A percentile compares a stretch with the other conserved stretches of the same genome.
These are phyloP conservation scores for Notiomystis cincta DNA, from an alignment of 2,113 vertebrate genomes.

Conservation along the genomic window DNA sequence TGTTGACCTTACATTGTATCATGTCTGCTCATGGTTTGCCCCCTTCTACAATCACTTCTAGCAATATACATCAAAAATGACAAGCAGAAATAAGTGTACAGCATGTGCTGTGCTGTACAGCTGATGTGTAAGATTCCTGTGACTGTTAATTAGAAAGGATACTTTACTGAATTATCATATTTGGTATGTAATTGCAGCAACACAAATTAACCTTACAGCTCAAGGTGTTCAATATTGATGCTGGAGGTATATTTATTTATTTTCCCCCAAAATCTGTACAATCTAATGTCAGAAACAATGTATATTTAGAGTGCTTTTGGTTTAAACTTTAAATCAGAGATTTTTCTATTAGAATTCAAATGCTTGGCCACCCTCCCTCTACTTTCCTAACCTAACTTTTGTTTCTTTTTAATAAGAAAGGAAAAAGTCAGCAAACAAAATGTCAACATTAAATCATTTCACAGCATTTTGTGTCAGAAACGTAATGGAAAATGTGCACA, in stretches of 20 bases:
- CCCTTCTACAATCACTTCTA: background rate
- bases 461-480: slow-evolving; percentile 82
- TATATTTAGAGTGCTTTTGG: background rate
- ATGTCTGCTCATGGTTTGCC: background rate
- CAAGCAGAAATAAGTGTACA: background rate
- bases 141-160: slow-evolving; percentile 49
- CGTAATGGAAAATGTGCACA: slow-evolving; percentile 87
- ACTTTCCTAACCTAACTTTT: slow-evolving; percentile 64
- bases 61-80: slow-evolving; percentile 26
- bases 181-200: slow-evolving; percentile 22
- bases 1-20: slow-evolving; percentile 5
- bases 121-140: background rate
- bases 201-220: slow-evolving; percentile 34
- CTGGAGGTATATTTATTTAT: background rate
- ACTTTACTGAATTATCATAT: slow-evolving; percentile 28
- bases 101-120: background rate
- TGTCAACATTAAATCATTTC: slow-evolving; percentile 94
- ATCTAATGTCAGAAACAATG: slow-evolving; percentile 22
- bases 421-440: slow-evolving; percentile 91
- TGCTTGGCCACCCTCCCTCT: slow-evolving; percentile 78
- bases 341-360: slow-evolving; percentile 75
- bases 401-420: slow-evolving; percentile 80
- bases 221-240: background rate
- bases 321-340: slow-evolving; percentile 25
- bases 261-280: background rate